A percentile compares a stretch with the other conserved stretches of the same genome.
Conservation (phyloP, 2,797 vertebrate genomes). For the Trachurus trachurus region DNA sequence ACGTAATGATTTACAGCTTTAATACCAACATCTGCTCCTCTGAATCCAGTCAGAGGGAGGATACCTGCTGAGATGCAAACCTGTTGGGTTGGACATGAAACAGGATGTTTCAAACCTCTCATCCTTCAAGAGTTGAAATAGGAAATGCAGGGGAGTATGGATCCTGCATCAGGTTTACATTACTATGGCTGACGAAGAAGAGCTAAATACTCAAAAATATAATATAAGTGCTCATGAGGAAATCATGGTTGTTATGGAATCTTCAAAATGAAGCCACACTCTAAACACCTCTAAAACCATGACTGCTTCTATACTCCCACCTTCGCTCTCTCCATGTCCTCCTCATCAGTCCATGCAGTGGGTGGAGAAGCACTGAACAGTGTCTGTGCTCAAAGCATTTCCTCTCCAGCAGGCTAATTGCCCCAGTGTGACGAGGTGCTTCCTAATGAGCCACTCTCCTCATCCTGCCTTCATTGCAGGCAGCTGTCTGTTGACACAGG, state of each 20-base stretch:
- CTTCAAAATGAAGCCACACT: no score
- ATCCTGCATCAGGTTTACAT: not conserved
- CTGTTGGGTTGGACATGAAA: slow-evolving; percentile 37
- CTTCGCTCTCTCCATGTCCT: slow-evolving; percentile 13
- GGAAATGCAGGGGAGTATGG: not conserved
- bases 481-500: slow-evolving; percentile 17
- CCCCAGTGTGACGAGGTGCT: slow-evolving; percentile 32
- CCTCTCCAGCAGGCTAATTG: slow-evolving; percentile 54
- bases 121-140: not conserved
- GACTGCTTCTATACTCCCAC: slow-evolving; percentile 43
- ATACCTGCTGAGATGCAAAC: slow-evolving; percentile 21
- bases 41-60: not conserved
- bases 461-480: slow-evolving; percentile 41
- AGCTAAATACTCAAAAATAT: not conserved
- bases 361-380: slow-evolving; percentile 33
- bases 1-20: slow-evolving; percentile 7
- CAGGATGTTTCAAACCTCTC: slow-evolving; percentile 23
- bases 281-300: slow-evolving; percentile 13
- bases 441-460: slow-evolving; percentile 61
- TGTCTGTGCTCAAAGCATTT: slow-evolving; percentile 36
- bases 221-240: not conserved
- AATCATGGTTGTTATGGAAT: slow-evolving; percentile 1
- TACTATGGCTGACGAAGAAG: not conserved
- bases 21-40: not conserved
- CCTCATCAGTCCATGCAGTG: slow-evolving; percentile 39